Base-by-base conservation (phyloP, 1,140 invertebrate species). In the Sarcophaga peregrina region DNA sequence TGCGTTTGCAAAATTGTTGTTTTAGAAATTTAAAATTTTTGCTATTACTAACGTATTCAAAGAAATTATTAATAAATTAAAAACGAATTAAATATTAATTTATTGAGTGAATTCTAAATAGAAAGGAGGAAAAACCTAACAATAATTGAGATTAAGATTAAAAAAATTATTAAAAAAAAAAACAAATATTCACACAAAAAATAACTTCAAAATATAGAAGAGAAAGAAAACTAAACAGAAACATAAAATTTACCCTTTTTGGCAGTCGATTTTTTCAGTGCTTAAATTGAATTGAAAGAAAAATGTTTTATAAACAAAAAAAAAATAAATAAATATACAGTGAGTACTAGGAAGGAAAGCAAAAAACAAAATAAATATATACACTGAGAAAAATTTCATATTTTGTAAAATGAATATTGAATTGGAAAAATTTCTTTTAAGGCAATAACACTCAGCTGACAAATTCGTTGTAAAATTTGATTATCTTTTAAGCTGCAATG, bases 191-290 rank as follows among this genome's bases (percentile, higher is more conserved):
- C 13, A n/a, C n/a, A n/a, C n/a, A 72, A 73, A 45, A 8, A 17
- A 25, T 46, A 73, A 73, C 13, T 37, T 11, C 9, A 20, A 48
- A 45, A 46, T 50, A 11, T 46, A 45, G 46, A 52, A 82, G 48
- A 10, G 52, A 72, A 37, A 37, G 74, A 20, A 68, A 48, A 76
- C 74, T 25, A 78, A 82, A 50, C 54, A 73, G 11, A 76, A 47
- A 76, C 37, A 25, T 25, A 78, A 78, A 48, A 48, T 74, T 83
- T 87, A 87, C 86, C 86, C 85, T 86, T 87, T 82, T 87, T 87
- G 84, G 76, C 82, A 87, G 86, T 81, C 25, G 47, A 50, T 83
- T 81, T 81, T 52, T 75, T 81, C 68, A 58, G 80, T 68, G 52
- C 80, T 81, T 81, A 62, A 68, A 80, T 46, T 75, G 20, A 48